Base-by-base conservation (phyloP, 2,113 vertebrate species). In the Phocoena sinus region DNA sequence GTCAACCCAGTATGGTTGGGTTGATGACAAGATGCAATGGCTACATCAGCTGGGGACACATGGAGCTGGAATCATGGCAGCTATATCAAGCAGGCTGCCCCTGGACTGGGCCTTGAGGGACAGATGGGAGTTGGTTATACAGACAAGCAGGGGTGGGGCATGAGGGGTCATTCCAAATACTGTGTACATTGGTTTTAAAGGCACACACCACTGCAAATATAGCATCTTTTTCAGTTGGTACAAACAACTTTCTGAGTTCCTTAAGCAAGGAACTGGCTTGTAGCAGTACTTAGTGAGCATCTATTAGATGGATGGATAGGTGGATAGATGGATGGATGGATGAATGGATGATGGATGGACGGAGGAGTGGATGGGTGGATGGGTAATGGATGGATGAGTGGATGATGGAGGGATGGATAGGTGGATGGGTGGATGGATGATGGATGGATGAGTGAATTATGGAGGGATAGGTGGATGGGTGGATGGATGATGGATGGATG, bases 11-110 rank as follows among this genome's bases (percentile, higher is more conserved):
- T 14, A 2, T 2, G 33, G 79, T 7, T 44, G 2, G 26, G 56
- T 4, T n/a, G 13, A 21, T 63, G 62, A 44, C 63, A 44, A 31
- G 26, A 26, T 25, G n/a, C 4, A 11, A 71, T 31, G 60, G 33
- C 47, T 8, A 0, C 7, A 3, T 33, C 63, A 47, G 18, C 63
- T 11, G 4, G 41, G 36, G 33, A 76, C 15, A 68, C 33, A 5
- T 0, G 8, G 53, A n/a, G 4, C 67, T 8, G 10, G 9, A 38
- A 5, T 71, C 11, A 2, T 1, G 31, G 38, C 17, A 60, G 25
- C 13, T 21, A 1, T 47, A 15, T 6, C 0, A 0, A 44, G 10
- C 31, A 38, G 33, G 21, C 8, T 74, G 1, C 8, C 31, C 7
- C 60, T 65, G 41, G 68, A 28, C 36, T 65, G 26, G 36, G 36